These are phyloP conservation scores for Saimiri boliviensis DNA, from an alignment of 2,113 vertebrate species.

Conservation along the genomic window DNA sequence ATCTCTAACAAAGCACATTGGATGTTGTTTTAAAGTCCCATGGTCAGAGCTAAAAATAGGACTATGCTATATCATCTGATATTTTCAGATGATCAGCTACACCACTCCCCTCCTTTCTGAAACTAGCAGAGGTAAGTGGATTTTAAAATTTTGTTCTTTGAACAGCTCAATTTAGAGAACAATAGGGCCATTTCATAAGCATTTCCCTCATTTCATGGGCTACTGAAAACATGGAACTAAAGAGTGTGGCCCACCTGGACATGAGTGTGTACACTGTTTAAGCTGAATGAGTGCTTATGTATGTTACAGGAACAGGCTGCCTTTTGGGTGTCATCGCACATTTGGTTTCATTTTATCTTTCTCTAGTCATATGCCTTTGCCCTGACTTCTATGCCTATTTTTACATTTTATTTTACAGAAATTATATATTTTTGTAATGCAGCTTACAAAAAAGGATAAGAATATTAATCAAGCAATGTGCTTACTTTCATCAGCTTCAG, in stretches of 20 bases:
- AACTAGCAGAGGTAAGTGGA: slow-evolving; percentile 40
- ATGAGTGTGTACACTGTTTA: background rate
- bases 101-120: slow-evolving; percentile 15
- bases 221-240: background rate
- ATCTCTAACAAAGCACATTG: background rate
- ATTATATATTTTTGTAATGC: background rate
- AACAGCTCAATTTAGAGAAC: background rate
- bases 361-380: background rate
- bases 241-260: background rate
- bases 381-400: background rate
- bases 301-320: background rate
- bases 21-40: slow-evolving; percentile 45
- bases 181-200: background rate
- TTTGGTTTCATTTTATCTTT: background rate
- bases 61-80: slow-evolving; percentile 43
- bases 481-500: background rate
- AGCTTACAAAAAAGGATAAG: background rate
- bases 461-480: background rate
- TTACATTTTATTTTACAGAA: slow-evolving; percentile 7
- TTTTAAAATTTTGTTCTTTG: slow-evolving; percentile 26
- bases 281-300: no score
- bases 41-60: slow-evolving; percentile 61
- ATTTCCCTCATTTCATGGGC: background rate
- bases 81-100: slow-evolving; percentile 13
- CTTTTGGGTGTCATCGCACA: background rate